These are phyloP conservation scores for Rhinichthys osculus DNA, from an alignment of 2,797 vertebrate genomes.

Conservation along the genomic window DNA sequence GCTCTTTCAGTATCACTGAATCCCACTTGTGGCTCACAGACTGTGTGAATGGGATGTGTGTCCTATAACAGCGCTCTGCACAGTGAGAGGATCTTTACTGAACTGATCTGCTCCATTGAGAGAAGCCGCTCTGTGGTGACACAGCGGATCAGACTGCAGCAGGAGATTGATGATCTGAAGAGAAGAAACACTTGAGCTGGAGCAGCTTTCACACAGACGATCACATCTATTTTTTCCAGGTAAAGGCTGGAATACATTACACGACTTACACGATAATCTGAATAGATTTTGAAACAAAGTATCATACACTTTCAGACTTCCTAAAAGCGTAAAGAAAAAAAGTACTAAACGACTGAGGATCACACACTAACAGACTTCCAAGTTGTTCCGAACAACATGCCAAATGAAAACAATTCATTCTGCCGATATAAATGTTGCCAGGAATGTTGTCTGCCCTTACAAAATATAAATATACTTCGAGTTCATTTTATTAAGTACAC, in stretches of 20 bases:
- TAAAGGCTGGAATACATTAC: not conserved
- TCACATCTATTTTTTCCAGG: slow-evolving; percentile 1
- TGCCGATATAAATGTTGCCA: no score
- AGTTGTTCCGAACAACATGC: not conserved
- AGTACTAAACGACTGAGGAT: not conserved
- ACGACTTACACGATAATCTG: rapidly evolving
- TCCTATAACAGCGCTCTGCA: slow-evolving; percentile 29
- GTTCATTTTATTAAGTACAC: not conserved
- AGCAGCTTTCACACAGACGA: slow-evolving; percentile 9
- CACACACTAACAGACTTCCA: not conserved
- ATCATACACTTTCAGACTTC: not conserved
- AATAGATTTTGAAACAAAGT: not conserved
- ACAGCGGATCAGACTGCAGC: not conserved
- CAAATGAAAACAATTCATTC: not conserved
- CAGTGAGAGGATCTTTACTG: slow-evolving; percentile 27
- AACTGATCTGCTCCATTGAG: slow-evolving; percentile 23
- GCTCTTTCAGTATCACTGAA: not conserved
- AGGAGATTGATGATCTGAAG: slow-evolving; percentile 42
- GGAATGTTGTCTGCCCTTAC: not conserved
- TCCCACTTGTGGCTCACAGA: not conserved
- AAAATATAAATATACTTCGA: not conserved
- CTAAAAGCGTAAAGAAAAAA: not conserved
- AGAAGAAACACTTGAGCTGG: slow-evolving; percentile 15
- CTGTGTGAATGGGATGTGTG: slow-evolving; percentile 5
- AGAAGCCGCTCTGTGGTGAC: slow-evolving; percentile 6